These are phyloP conservation scores for Coptotermes formosanus DNA, from an alignment of 1,140 invertebrate species.

Conservation along the genomic window DNA sequence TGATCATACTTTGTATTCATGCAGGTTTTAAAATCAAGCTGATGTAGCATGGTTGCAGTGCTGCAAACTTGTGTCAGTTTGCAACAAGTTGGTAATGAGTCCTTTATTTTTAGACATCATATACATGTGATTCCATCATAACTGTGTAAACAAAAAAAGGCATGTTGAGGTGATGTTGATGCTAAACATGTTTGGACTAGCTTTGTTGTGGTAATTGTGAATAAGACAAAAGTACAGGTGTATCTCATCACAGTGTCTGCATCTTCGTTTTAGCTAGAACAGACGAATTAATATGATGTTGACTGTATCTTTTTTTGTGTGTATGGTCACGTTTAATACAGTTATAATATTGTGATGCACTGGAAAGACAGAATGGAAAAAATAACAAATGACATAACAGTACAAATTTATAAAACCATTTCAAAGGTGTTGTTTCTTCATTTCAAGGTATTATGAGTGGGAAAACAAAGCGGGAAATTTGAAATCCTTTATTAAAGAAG, in stretches of 20 bases:
- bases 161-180: slow-evolving; percentile 3
- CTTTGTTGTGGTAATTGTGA: slow-evolving; percentile 6
- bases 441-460: neutral
- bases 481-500: neutral
- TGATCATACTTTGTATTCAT: neutral
- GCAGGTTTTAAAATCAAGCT: neutral
- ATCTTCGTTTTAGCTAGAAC: slow-evolving; percentile 2
- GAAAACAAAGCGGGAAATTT: neutral
- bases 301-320: neutral
- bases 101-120: neutral
- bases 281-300: neutral
- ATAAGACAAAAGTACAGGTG: neutral
- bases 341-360: slow-evolving; percentile 2
- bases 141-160: neutral
- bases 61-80: neutral
- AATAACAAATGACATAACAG: neutral
- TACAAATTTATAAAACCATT: slow-evolving; percentile 3
- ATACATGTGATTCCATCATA: neutral
- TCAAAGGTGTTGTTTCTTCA: neutral
- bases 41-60: neutral
- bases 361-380: slow-evolving; percentile 9
- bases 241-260: neutral
- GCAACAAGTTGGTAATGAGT: neutral
- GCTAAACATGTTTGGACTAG: neutral
- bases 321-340: neutral